Base-by-base conservation (phyloP, 2,113 vertebrate species). In the Chinchilla lanigera region DNA sequence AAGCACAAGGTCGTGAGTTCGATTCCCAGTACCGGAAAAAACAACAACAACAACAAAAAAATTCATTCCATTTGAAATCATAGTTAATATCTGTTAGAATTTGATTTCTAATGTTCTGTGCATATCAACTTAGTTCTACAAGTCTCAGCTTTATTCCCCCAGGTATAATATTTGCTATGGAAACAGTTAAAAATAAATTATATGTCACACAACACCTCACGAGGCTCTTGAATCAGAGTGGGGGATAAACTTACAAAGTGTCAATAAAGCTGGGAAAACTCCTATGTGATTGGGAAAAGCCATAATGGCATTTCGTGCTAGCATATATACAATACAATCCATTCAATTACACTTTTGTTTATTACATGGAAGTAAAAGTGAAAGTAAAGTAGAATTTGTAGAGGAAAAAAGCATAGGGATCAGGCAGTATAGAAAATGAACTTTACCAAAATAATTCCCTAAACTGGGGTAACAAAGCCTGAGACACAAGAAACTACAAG, bases 151-250 rank as follows among this genome's bases (percentile, higher is more conserved):
- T 95, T 93, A 93, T 95, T 41, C 82, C 24, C 67, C 87, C 52
- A n/a, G 75, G 30, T 52, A n/a, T 54, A 93, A 67, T 69, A 35
- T 88, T 94, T 95, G 86, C 90, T 52, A 73, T 67, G 8, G 77
- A 93, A 96, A 94, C 38, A 61, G 65, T 77, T 83, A 86, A 96
- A 97, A 94, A 71, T 84, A 96, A 89, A 97, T 73, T 65, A 91
- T 94, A 89, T 73, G 82, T 96, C 86, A 85, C 16, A 78, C 30
- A 95, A 95, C 83, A 86, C 92, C 35, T 41, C 86, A 67, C 60
- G 30, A 96, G 94, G 92, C 73, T 96, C 94, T 69, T 80, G 65
- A 96, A 78, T 81, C 80, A 84, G 20, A 94, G 19, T 60, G 1
- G 4, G 33, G n/a, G 5, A 90, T 61, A 90, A 93, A 95, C 41